These are phyloP conservation scores for Coendou prehensilis DNA, from an alignment of 2,797 vertebrate species.

Conservation along the genomic window DNA sequence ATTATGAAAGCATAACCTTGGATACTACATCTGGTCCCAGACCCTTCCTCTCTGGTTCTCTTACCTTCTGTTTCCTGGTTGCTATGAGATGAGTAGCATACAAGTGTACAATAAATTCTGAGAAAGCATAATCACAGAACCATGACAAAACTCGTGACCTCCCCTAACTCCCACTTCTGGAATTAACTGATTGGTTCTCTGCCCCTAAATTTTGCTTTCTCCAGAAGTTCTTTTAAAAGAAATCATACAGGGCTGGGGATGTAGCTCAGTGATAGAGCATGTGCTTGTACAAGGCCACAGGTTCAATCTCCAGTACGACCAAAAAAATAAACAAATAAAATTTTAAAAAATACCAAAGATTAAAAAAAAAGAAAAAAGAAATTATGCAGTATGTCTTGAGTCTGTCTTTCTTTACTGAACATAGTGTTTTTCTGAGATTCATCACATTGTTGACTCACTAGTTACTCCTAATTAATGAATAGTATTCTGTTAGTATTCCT, in stretches of 20 bases:
- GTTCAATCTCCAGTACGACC: neutral
- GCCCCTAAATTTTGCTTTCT: neutral
- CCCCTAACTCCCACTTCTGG: neutral
- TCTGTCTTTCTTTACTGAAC: neutral
- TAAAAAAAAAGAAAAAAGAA: neutral
- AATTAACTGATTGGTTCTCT: conserved; percentile 5
- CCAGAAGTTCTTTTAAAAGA: neutral
- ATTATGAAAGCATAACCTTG: neutral
- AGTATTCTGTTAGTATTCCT: neutral
- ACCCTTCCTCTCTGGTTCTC: neutral
- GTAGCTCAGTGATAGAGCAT: neutral
- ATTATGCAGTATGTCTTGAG: neutral
- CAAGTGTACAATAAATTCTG: neutral
- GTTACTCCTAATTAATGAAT: neutral
- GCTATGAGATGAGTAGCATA: neutral
- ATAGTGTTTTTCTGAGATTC: neutral
- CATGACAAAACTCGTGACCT: neutral
- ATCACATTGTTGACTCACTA: neutral
- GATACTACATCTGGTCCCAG: neutral
- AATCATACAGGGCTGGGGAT: neutral
- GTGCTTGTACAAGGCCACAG: neutral
- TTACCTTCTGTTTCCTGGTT: neutral
- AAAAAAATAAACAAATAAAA: neutral
- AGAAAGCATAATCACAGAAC: neutral
- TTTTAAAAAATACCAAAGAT: too few relatives aligned